Evolutionary conservation across 2,888 invertebrate species (phyloP).

Genomic region (Mesorhabditis sp.): DNA sequence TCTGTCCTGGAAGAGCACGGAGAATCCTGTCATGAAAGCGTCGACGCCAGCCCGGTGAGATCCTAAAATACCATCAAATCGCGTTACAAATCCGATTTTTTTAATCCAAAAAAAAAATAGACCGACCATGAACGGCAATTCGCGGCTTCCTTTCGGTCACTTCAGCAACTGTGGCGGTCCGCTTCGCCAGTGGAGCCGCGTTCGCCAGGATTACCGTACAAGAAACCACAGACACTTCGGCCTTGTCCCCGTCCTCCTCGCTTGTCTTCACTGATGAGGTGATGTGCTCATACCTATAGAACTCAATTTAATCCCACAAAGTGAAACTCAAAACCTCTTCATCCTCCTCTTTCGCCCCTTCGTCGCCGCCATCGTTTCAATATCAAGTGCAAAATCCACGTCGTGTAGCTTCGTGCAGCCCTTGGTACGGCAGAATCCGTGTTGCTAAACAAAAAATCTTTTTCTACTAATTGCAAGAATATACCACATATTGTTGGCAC

Average conservation of each 20-base stretch:
- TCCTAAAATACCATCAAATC: conserved; percentile 20
- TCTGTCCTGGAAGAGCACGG: conserved; percentile 37
- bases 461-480: neutral
- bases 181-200: neutral
- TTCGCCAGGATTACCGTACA: neutral
- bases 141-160: neutral
- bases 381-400: conserved; percentile 46
- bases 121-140: conserved; percentile 3
- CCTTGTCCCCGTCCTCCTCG: conserved; percentile 16
- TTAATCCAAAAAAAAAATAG: conserved; percentile 4
- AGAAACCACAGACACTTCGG: conserved; percentile 5
- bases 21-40: conserved; percentile 54
- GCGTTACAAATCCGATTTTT: conserved; percentile 11
- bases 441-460: conserved; percentile 25
- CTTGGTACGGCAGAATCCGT: conserved; percentile 40
- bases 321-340: neutral
- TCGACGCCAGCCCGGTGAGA: conserved; percentile 50
- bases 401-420: conserved; percentile 36
- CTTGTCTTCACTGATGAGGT: conserved; percentile 13
- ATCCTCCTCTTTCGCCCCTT: conserved; percentile 20
- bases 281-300: conserved; percentile 1
- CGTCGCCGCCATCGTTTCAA: conserved; percentile 28
- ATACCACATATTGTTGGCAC: conserved; percentile 33
- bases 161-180: neutral
- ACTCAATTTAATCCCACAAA: neutral